Evolutionary conservation across 1,140 invertebrate genomes (phyloP).

Genomic region (Laupala kohalensis): DNA sequence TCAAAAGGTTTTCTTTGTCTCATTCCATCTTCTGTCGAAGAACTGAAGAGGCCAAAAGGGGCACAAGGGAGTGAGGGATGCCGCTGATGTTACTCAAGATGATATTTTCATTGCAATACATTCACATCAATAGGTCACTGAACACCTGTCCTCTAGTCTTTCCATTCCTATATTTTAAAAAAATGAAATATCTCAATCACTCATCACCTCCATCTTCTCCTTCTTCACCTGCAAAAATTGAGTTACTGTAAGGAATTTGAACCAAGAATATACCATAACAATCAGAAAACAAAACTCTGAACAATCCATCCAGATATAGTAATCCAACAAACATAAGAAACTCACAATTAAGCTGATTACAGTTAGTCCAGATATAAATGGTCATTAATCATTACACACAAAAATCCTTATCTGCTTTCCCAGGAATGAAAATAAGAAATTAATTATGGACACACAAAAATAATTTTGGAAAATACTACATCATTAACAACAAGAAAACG

Average conservation of each 20-base stretch:
- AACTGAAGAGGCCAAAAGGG: constrained; percentile 2
- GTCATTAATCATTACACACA: no score
- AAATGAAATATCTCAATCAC: background rate
- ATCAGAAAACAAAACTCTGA: no score
- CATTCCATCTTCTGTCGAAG: background rate
- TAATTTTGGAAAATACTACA: background rate
- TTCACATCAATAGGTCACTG: background rate
- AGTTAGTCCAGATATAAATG: no score
- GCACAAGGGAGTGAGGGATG: constrained; percentile 1
- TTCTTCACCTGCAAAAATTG: background rate
- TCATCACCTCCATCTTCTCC: constrained; percentile 7
- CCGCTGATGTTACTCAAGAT: background rate
- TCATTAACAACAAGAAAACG: background rate
- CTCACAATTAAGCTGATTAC: no score
- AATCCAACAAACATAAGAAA: no score
- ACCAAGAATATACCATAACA: no score
- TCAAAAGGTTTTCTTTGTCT: background rate
- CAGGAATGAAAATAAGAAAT: no score
- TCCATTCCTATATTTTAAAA: background rate
- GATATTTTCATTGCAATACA: background rate
- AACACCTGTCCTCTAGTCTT: background rate
- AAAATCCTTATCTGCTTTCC: no score
- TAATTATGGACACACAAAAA: no score
- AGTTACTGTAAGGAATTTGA: no score
- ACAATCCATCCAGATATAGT: no score